Evolutionary conservation across 2,888 invertebrate genomes (phyloP), one percentile per base, ranked within the genome.

Genomic region (Caenorhabditis sinica): DNA sequence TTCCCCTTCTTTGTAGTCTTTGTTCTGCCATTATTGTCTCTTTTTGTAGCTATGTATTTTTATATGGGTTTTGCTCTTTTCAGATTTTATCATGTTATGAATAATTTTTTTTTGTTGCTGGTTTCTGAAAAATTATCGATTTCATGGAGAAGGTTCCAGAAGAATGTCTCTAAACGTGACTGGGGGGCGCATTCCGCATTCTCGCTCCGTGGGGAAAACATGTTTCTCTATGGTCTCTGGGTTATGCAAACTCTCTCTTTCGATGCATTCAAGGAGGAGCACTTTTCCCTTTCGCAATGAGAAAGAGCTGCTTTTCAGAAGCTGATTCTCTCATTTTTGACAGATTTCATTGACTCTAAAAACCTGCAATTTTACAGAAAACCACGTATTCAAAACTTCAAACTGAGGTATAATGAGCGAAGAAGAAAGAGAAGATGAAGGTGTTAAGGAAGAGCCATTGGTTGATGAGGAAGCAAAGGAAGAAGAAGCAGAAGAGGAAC

Each of bases 351-450:
- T 51, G 30, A 60, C 36, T 56, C 5, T 17, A 23, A 40, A 4
- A 40, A n/a, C n/a, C n/a, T n/a, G n/a, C n/a, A n/a, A n/a, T n/a
- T 8, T 74, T 45, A 51, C 28, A 61, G 60, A 65, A 58, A 56
- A 15, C 30, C 40, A 2, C 33, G 4, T 40, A 40, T 40, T 33
- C 40, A 40, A 40, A 6, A 11, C 20, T 0, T n/a, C 0, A 33
- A 20, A 40, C 43, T 56, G 56, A 69, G 51, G 51, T 69, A 28
- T 23, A 56, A 80, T 80, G 80, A 72, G 58, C 40, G 80, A 80
- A 58, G 63, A 58, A 28, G 58, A 33, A 40, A 17, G 25, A 0
- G 40, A 69, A 13, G 36, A 43, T 25, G 2, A 25, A 28, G 40
- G 20, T 40, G 13, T 11, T 40, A 13, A 40, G 23, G 40, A 56